These are phyloP conservation scores for Antennarius maculatus DNA, from an alignment of 2,797 vertebrate species.

Conservation along the genomic window DNA sequence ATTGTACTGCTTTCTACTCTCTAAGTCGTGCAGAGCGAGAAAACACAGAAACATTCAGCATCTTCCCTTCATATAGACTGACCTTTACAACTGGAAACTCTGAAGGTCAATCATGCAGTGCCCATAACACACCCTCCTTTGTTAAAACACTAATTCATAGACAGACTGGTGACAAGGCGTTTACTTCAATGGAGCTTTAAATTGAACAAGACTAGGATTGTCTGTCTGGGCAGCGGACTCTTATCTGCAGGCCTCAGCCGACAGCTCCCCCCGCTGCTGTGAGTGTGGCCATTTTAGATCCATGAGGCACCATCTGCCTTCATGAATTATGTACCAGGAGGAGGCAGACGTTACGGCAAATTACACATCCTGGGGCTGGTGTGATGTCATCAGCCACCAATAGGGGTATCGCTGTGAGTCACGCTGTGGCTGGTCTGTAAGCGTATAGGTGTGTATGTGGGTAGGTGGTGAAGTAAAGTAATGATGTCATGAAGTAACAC, in stretches of 20 bases:
- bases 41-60: constrained; percentile 30
- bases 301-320: not conserved
- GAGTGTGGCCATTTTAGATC: constrained; percentile 28
- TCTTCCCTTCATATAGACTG: constrained; percentile 16
- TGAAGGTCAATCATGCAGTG: constrained; percentile 29
- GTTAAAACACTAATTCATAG: constrained; percentile 20
- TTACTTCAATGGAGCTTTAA: constrained; percentile 20
- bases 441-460: not conserved
- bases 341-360: constrained; percentile 24
- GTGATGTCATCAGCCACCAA: constrained; percentile 50
- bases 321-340: constrained; percentile 49
- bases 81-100: constrained; percentile 40
- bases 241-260: constrained; percentile 30
- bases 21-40: constrained; percentile 15
- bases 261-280: constrained; percentile 10
- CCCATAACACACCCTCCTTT: constrained; percentile 45
- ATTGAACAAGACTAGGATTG: constrained; percentile 39
- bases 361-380: constrained; percentile 25
- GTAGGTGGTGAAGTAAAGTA: too few species aligned
- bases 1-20: constrained; percentile 24
- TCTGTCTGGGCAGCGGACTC: constrained; percentile 23
- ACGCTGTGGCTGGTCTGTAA: constrained; percentile 2
- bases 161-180: not conserved
- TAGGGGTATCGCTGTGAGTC: constrained; percentile 42
- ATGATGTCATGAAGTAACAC: not conserved